These are phyloP conservation scores for Eupelmus urozonus DNA, from an alignment of 2,888 invertebrate genomes.

Conservation along the genomic window DNA sequence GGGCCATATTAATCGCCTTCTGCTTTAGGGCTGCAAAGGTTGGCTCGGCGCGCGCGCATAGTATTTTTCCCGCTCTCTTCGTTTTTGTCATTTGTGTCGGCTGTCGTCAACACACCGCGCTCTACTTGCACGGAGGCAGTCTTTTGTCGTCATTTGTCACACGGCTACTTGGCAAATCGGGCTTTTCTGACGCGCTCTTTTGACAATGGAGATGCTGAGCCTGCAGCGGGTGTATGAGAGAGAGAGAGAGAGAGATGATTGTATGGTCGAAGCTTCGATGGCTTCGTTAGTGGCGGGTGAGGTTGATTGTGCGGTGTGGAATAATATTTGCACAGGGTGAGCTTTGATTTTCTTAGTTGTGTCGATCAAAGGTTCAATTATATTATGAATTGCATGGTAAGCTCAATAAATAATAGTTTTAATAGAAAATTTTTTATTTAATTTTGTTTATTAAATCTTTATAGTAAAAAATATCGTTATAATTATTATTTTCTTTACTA, in stretches of 20 bases:
- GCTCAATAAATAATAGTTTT: too few relatives aligned
- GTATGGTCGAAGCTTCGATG: conserved; percentile 21
- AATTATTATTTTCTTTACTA: not conserved
- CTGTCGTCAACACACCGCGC: conserved; percentile 34
- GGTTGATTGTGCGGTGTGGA: conserved; percentile 31
- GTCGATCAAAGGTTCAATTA: too few relatives aligned
- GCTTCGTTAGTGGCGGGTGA: conserved; percentile 29
- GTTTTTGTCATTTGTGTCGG: conserved; percentile 11
- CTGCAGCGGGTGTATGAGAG: not conserved
- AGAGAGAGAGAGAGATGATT: not conserved
- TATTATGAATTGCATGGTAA: too few relatives aligned
- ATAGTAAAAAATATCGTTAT: not conserved
- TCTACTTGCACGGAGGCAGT: conserved; percentile 23
- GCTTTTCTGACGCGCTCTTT: too few relatives aligned
- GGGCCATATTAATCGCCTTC: conserved; percentile 68
- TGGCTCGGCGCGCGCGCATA: conserved; percentile 31
- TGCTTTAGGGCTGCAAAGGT: conserved; percentile 9
- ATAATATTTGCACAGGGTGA: conserved; percentile 53
- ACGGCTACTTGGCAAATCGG: conserved; percentile 61
- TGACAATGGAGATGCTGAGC: not conserved
- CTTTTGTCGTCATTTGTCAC: conserved; percentile 67
- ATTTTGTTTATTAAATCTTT: not conserved
- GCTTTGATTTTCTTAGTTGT: conserved; percentile 34
- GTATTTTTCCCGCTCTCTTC: conserved; percentile 10
- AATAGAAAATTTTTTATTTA: not conserved